Evolutionary conservation across 2,888 invertebrate genomes (phyloP).

Genomic region (Marronus borbonicus): DNA sequence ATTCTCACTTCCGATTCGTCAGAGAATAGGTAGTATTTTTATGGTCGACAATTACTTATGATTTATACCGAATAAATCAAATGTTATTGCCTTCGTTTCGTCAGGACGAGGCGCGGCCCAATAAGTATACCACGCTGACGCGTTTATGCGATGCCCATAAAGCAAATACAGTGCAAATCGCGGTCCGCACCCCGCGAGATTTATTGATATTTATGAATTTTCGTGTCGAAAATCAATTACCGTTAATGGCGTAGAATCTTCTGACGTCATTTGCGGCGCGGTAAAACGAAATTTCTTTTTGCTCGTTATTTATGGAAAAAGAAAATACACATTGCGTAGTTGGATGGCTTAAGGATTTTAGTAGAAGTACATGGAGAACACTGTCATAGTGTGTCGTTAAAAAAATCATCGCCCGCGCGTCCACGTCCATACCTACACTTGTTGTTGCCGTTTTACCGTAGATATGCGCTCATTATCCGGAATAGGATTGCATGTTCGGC

Average conservation of each 20-base stretch:
- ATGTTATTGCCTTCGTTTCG: constrained; percentile 1
- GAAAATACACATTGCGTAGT: too few relatives aligned
- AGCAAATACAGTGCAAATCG: not conserved
- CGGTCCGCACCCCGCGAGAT: not conserved
- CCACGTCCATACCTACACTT: not conserved
- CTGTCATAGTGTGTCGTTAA: too few relatives aligned
- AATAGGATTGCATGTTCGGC: not conserved
- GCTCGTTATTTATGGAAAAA: too few relatives aligned
- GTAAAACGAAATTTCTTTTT: not conserved
- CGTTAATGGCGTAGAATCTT: not conserved
- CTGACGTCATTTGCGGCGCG: not conserved
- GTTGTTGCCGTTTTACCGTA: not conserved
- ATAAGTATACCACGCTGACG: not conserved
- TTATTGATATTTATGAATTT: constrained; percentile 18
- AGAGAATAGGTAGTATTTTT: not conserved
- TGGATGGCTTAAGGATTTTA: too few relatives aligned
- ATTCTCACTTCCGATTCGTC: not conserved
- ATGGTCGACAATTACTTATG: constrained; percentile 2
- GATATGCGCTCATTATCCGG: not conserved
- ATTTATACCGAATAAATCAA: not conserved
- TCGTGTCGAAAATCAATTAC: constrained; percentile 12
- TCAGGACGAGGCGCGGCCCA: not conserved
- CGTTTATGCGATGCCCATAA: not conserved
- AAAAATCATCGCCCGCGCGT: too few relatives aligned
- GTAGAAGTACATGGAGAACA: too few relatives aligned